These are phyloP conservation scores for Alloplasta piceator DNA, from an alignment of 2,888 invertebrate species.

Conservation along the genomic window DNA sequence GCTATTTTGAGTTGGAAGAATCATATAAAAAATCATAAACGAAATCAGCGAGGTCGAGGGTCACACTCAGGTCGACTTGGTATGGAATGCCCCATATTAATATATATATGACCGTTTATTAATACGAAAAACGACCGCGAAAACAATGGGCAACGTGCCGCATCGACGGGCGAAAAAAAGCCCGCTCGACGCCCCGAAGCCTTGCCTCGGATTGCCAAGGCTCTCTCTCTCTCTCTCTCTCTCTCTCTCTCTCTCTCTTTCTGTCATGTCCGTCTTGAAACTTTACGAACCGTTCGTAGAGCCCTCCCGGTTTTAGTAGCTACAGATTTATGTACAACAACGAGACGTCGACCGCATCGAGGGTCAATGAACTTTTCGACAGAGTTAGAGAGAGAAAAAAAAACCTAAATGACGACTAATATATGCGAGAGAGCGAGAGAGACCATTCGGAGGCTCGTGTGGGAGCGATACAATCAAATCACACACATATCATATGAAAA, in stretches of 20 bases:
- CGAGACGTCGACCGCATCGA: constrained; percentile 42
- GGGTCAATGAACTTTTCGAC: constrained; percentile 56
- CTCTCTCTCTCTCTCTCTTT: constrained; percentile 19
- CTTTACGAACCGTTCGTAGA: constrained; percentile 60
- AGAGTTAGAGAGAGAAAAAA: constrained; percentile 28
- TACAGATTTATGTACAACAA: constrained; percentile 52
- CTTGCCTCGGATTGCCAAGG: constrained; percentile 56
- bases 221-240: constrained; percentile 30
- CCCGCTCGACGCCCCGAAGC: constrained; percentile 37
- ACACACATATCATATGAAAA: background rate
- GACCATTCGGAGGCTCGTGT: constrained; percentile 5
- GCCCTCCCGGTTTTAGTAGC: constrained; percentile 50
- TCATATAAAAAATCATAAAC: too few species aligned
- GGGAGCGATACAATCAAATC: background rate
- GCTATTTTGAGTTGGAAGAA: too few species aligned
- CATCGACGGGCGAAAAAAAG: constrained; percentile 45
- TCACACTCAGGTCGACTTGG: too few species aligned
- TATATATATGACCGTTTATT: constrained; percentile 60
- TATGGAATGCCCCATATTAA: too few species aligned
- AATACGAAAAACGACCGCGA: constrained; percentile 71
- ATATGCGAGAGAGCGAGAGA: background rate
- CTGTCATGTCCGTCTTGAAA: constrained; percentile 42
- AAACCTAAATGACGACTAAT: constrained; percentile 31
- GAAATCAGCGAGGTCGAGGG: too few species aligned
- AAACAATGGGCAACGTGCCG: constrained; percentile 68